Percentiles rank a stretch among this genome's conserved stretches.
Evolutionary conservation across 2,888 invertebrate genomes (phyloP).

Genomic region (Cyaniris semiargus): DNA sequence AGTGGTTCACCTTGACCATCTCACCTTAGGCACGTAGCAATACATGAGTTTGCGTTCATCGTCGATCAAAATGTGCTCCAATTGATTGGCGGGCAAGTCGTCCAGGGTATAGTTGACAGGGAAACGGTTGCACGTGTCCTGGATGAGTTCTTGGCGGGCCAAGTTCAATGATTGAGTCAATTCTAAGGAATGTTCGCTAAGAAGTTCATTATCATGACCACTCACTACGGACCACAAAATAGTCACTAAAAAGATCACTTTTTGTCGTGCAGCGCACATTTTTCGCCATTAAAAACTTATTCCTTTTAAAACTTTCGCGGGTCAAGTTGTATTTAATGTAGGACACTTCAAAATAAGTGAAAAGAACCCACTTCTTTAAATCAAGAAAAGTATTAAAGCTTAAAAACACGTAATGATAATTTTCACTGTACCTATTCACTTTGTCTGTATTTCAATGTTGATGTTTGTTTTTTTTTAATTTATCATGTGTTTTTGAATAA

Average conservation of each 20-base stretch:
- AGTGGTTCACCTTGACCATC: constrained; percentile 56
- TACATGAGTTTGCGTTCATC: constrained; percentile 91
- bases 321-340: constrained; percentile 56
- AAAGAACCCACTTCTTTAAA: neutral
- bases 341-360: constrained; percentile 49
- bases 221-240: constrained; percentile 57
- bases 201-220: constrained; percentile 51
- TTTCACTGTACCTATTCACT: neutral
- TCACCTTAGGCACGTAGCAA: constrained; percentile 96
- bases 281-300: constrained; percentile 54
- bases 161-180: constrained; percentile 83
- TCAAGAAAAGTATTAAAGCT: neutral
- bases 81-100: constrained; percentile 76
- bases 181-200: constrained; percentile 75
- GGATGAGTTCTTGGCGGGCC: constrained; percentile 82
- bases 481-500: neutral
- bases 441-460: neutral
- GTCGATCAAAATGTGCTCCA: constrained; percentile 91
- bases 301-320: constrained; percentile 60
- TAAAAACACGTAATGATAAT: neutral
- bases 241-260: constrained; percentile 56
- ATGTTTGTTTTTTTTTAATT: neutral
- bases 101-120: constrained; percentile 66
- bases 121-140: constrained; percentile 81
- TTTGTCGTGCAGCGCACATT: constrained; percentile 54